Evolutionary conservation across 2,797 vertebrate species (phyloP).

Genomic region (Pseudochirops cupreus): DNA sequence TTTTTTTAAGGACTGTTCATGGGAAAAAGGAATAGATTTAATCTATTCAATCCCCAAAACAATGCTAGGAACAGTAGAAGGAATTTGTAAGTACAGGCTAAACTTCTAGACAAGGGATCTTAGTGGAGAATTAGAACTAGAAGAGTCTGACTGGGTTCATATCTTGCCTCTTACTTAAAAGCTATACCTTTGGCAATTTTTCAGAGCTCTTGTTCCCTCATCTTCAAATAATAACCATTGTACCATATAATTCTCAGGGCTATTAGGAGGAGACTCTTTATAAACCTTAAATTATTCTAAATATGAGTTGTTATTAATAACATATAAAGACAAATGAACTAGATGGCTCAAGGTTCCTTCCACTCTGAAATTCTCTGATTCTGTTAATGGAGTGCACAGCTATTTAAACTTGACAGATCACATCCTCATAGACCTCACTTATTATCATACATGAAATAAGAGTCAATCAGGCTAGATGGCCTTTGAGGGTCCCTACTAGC

Average conservation of each 20-base stretch:
- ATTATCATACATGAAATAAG: conserved; percentile 10
- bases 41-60: background rate
- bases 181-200: background rate
- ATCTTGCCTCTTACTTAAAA: background rate
- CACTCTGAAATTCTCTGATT: background rate
- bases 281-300: background rate
- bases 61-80: background rate
- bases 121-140: background rate
- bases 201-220: background rate
- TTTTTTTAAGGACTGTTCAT: background rate
- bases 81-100: background rate
- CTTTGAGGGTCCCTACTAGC: background rate
- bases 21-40: background rate
- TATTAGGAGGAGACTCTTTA: background rate
- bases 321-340: background rate
- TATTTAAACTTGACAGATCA: background rate
- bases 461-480: background rate
- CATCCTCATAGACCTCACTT: background rate
- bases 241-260: background rate
- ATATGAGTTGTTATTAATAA: background rate
- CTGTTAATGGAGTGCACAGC: background rate
- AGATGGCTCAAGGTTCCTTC: background rate
- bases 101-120: background rate
- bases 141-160: background rate
- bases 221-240: background rate